A percentile compares a stretch with the other conserved stretches of the same genome.
phyloP scores from a whole-genome alignment of 2,113 vertebrate genomes.

The Upupa epops region DNA sequence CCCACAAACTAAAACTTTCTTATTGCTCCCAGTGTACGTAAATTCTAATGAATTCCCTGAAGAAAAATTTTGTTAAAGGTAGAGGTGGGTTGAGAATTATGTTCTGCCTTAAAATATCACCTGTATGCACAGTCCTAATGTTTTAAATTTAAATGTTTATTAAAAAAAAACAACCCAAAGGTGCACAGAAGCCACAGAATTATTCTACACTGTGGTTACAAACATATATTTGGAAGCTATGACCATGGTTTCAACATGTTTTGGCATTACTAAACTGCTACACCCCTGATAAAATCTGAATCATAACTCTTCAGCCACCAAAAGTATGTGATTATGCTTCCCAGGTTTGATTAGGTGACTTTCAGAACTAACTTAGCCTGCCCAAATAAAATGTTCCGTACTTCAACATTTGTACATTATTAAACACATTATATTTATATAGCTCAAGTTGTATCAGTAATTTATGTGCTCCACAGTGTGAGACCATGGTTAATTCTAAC shows the following conservation, averaged over 20 bases:
- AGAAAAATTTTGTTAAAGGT: conserved; percentile 15
- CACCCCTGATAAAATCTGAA: background rate
- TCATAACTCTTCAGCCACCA: background rate
- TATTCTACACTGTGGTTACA: background rate
- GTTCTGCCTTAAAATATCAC: conserved; percentile 6
- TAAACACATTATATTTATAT: background rate
- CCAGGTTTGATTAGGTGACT: background rate
- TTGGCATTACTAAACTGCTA: background rate
- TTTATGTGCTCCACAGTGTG: background rate
- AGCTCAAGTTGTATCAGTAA: background rate
- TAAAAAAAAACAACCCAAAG: background rate
- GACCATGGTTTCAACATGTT: background rate
- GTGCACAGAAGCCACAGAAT: background rate
- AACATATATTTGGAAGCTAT: background rate
- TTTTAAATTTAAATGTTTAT: background rate
- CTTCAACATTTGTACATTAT: background rate
- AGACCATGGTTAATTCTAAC: background rate
- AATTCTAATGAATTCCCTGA: conserved; percentile 29
- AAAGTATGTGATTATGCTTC: background rate
- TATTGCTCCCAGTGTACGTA: background rate
- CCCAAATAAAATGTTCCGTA: background rate
- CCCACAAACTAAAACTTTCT: conserved; percentile 18
- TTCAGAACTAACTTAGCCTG: background rate
- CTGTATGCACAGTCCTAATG: background rate
- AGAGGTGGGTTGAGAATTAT: background rate